Base-by-base conservation (phyloP, 92 coral and sea anemone genomes). In the Parazoanthus atlanticus region DNA sequence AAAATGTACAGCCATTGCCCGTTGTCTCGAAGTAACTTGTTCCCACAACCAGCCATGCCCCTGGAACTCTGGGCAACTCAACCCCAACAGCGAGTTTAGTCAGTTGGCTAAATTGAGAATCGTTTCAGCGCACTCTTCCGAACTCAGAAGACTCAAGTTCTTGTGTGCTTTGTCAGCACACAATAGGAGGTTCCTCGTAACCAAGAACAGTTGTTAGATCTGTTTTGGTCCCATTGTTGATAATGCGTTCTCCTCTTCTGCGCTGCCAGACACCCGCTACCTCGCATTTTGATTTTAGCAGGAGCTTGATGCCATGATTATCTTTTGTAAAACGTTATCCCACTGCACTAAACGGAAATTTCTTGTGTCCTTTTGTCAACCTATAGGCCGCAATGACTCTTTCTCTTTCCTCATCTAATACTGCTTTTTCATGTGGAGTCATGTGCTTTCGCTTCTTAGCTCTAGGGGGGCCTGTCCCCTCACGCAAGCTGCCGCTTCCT, bases 361-460 rank as follows among this genome's bases (percentile, higher is more conserved):
- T 70, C 78, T 16, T 84, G 64, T 93, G 84, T 84, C 91, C 91
- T 82, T 94, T 94, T 38, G 95, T 29, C 74, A 80, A 16, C 46
- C 96, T 93, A 82, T 95, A 95, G 2, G 95, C 92, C 56, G 88
- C 86, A 67, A 95, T 95, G 43, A 88, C 96, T 30, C 92, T 88
- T 71, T 92, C 90, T 78, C 98, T 92, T 73, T 93, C 98, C 88
- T 92, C 90, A 86, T 95, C 98, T 52, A 94, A 82, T 36, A 43
- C 66, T 25, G 84, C 92, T 15, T 89, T 94, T 67, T 97, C 98
- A 43, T 82, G 70, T 26, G 91, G 88, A 30, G 96, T 85, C 99
- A 97, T 97, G 69, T 95, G 93, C 88, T 95, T 97, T 58, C 98
- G 91, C 88, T 88, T 94, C 88, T 94, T 97, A 71, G 90, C 65